Conservation (phyloP, 1,140 invertebrate genomes). For the Diuraphis noxia region DNA sequence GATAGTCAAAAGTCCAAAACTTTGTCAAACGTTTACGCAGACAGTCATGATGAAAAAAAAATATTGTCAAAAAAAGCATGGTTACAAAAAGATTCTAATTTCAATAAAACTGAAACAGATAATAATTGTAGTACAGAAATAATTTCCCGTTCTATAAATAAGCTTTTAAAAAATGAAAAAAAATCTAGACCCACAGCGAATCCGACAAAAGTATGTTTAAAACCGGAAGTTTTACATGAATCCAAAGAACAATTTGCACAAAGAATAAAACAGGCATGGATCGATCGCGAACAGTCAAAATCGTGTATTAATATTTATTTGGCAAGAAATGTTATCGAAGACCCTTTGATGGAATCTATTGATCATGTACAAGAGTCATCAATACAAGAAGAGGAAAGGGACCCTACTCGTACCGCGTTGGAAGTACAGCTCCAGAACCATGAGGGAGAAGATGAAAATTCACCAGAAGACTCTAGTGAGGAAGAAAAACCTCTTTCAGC, state of each 20-base stretch:
- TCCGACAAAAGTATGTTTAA: constrained; percentile 48
- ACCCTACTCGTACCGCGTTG: constrained; percentile 10
- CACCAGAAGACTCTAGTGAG: constrained; percentile 6
- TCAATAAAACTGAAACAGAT: constrained; percentile 14
- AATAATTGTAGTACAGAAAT: background rate
- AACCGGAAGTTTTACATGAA: constrained; percentile 62
- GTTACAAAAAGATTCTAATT: constrained; percentile 26
- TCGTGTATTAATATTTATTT: constrained; percentile 65
- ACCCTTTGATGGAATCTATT: constrained; percentile 5
- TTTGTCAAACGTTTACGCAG: background rate
- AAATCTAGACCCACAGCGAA: constrained; percentile 54
- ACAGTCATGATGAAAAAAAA: constrained; percentile 7
- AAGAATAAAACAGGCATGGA: constrained; percentile 63
- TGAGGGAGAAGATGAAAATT: constrained; percentile 11
- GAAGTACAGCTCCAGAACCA: constrained; percentile 13
- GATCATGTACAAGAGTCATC: background rate
- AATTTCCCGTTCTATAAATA: background rate
- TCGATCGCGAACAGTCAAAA: constrained; percentile 62
- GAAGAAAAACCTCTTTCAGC: constrained; percentile 45
- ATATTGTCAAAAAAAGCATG: constrained; percentile 12
- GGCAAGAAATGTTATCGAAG: constrained; percentile 59
- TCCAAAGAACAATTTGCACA: constrained; percentile 64
- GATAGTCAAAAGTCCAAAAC: background rate
- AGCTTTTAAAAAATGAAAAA: constrained; percentile 24
- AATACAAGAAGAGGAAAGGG: background rate